Evolutionary conservation across 2,888 invertebrate genomes (phyloP).

Genomic region (Sthenelais limicola): DNA sequence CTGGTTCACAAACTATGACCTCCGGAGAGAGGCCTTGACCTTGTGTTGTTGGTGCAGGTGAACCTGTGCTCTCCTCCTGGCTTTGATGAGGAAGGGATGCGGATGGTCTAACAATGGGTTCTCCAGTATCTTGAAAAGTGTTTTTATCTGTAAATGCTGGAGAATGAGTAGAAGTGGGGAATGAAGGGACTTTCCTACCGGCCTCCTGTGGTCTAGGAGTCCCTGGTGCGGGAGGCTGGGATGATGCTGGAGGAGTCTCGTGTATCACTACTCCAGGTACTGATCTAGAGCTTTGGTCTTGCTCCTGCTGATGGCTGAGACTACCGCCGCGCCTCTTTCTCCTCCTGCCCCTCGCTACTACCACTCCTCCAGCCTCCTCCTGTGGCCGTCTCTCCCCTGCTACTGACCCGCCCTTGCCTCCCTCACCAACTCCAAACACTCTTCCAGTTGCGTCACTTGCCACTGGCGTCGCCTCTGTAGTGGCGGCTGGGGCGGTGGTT

Average conservation of each 20-base stretch:
- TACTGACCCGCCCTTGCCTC: not conserved
- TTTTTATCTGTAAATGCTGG: no score
- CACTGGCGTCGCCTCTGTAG: not conserved
- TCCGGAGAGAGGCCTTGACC: no score
- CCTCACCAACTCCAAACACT: conserved; percentile 4
- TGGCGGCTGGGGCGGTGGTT: not conserved
- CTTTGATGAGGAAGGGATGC: no score
- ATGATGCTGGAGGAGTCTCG: not conserved
- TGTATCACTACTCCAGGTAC: not conserved
- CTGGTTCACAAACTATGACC: conserved; percentile 16
- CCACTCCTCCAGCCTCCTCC: conserved; percentile 5
- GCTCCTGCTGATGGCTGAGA: not conserved
- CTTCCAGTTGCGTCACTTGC: conserved; percentile 12
- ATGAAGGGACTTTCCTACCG: no score
- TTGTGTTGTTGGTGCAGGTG: no score
- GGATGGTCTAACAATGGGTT: no score
- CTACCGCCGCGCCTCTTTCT: not conserved
- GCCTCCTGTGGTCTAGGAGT: no score
- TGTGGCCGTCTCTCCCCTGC: conserved; percentile 7
- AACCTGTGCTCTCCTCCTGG: no score
- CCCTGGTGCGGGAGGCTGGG: not conserved
- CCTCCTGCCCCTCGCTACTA: not conserved
- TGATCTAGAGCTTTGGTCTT: not conserved
- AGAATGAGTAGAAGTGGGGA: no score
- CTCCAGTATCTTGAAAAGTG: no score